A percentile compares a stretch with the other conserved stretches of the same genome.
Conservation (phyloP, 2,113 vertebrate species). For the Amphiprion percula region DNA sequence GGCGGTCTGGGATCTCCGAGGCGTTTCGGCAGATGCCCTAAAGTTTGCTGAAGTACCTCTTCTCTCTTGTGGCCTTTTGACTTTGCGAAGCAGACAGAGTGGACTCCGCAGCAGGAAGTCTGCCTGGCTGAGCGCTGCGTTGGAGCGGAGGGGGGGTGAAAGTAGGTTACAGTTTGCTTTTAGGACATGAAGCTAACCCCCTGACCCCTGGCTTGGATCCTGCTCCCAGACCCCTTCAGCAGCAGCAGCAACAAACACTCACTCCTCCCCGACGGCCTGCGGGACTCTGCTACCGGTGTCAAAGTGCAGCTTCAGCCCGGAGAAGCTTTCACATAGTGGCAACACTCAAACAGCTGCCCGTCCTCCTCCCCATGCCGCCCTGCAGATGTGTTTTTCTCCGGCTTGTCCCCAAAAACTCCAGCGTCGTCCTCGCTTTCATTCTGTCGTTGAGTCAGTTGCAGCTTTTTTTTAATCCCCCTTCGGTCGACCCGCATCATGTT, state of each 20-base stretch:
- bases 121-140: constrained; percentile 13
- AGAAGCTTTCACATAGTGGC: constrained; percentile 79
- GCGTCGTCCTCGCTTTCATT: neutral
- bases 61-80: constrained; percentile 74
- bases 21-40: constrained; percentile 49
- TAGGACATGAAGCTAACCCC: constrained; percentile 78
- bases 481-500: constrained; percentile 43
- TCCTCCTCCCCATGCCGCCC: constrained; percentile 1
- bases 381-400: constrained; percentile 42
- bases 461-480: constrained; percentile 15
- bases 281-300: constrained; percentile 73
- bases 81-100: constrained; percentile 60
- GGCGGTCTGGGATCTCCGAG: constrained; percentile 40
- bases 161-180: constrained; percentile 85
- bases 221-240: constrained; percentile 70
- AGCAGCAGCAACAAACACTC: constrained; percentile 36
- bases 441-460: constrained; percentile 8
- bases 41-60: constrained; percentile 62
- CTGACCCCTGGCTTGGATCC: constrained; percentile 80
- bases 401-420: constrained; percentile 50
- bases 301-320: constrained; percentile 77
- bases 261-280: constrained; percentile 55
- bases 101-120: constrained; percentile 41
- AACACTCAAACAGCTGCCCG: constrained; percentile 63
- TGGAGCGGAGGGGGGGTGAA: constrained; percentile 47